A percentile compares a stretch with the other conserved stretches of the same genome.
phyloP scores from a whole-genome alignment of 2,113 vertebrate species.

The Periophthalmodon schlosseri region DNA sequence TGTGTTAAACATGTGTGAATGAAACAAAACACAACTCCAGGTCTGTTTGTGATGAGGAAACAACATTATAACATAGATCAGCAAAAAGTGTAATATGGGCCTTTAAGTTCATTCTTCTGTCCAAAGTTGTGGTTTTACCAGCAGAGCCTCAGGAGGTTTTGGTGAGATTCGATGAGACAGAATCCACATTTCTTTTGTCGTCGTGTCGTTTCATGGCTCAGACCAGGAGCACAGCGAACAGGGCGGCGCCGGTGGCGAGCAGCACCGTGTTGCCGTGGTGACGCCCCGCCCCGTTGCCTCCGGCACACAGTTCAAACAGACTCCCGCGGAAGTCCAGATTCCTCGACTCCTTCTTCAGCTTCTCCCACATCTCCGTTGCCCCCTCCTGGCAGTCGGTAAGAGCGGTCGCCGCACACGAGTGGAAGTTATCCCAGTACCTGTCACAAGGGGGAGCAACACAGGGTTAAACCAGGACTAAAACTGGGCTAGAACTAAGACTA shows the following conservation, averaged over 20 bases:
- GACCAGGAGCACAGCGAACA: slow-evolving; percentile 68
- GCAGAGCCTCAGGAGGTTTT: no score
- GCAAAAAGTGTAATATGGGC: no score
- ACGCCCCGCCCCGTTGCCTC: slow-evolving; percentile 80
- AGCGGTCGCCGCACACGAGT: slow-evolving; percentile 92
- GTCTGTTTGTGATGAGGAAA: no score
- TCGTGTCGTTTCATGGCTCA: not conserved
- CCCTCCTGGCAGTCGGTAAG: slow-evolving; percentile 98
- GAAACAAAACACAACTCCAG: no score
- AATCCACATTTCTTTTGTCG: no score
- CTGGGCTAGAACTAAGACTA: slow-evolving; percentile 35
- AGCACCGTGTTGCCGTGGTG: slow-evolving; percentile 75
- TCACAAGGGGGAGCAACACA: slow-evolving; percentile 14
- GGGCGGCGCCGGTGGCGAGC: slow-evolving; percentile 82
- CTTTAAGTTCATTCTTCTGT: no score
- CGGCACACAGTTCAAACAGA: slow-evolving; percentile 95
- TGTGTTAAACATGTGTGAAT: no score
- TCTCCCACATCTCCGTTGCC: slow-evolving; percentile 96
- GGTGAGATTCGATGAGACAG: no score
- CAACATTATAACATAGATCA: no score
- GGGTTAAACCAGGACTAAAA: slow-evolving; percentile 30
- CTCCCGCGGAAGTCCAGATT: slow-evolving; percentile 96
- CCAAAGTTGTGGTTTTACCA: no score
- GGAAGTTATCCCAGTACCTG: slow-evolving; percentile 98
- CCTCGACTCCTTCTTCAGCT: slow-evolving; percentile 95